Evolutionary conservation across 2,113 vertebrate species (phyloP).

Genomic region (Pseudorectes ferrugineus): DNA sequence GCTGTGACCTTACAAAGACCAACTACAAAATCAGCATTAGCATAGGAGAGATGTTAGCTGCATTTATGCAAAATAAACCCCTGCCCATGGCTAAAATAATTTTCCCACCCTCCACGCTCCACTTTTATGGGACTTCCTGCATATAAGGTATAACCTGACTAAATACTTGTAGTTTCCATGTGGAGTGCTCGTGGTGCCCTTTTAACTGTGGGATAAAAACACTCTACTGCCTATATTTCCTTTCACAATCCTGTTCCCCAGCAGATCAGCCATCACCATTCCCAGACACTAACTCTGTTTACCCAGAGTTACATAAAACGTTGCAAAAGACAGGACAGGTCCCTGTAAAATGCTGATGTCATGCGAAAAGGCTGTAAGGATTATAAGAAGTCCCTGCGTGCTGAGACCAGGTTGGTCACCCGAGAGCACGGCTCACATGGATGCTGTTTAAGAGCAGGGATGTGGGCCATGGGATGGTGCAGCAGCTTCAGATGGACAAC

Average conservation of each 20-base stretch:
- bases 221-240: background rate
- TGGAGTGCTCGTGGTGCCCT: background rate
- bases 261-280: background rate
- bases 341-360: background rate
- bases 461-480: rapidly evolving
- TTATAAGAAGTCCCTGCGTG: background rate
- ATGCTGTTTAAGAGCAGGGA: background rate
- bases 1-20: background rate
- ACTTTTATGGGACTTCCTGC: background rate
- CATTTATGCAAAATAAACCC: background rate
- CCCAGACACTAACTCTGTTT: background rate
- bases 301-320: background rate
- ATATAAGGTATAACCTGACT: background rate
- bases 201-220: background rate
- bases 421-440: background rate
- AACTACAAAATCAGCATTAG: background rate
- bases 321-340: background rate
- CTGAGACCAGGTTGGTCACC: background rate
- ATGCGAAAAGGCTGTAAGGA: background rate
- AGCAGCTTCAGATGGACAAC: background rate
- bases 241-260: background rate
- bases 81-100: background rate
- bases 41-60: background rate
- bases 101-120: background rate
- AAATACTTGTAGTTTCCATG: background rate